Conservation (phyloP, 2,797 vertebrate genomes). For the Danio choprae region DNA sequence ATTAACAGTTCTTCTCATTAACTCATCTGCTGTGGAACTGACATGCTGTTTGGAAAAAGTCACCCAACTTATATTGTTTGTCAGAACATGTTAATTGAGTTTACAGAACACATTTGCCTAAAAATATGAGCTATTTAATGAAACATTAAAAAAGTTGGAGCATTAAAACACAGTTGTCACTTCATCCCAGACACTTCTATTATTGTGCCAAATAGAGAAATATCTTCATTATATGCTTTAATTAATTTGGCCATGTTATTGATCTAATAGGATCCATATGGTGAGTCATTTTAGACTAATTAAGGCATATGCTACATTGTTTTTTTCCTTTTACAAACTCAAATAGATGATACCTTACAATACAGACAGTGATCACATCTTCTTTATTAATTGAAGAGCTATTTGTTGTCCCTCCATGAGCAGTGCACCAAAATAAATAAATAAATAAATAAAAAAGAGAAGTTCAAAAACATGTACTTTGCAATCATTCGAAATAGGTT, state of each 20-base stretch:
- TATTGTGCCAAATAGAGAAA: neutral
- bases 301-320: neutral
- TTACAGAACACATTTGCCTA: neutral
- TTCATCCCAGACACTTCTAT: neutral
- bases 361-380: neutral
- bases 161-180: neutral
- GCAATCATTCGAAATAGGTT: neutral
- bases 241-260: neutral
- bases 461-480: conserved; percentile 1
- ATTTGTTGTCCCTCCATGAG: neutral
- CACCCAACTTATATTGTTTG: neutral
- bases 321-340: neutral
- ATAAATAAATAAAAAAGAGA: neutral
- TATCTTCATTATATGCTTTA: neutral
- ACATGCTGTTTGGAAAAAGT: neutral
- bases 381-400: neutral
- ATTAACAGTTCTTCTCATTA: conserved; percentile 9
- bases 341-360: neutral
- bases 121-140: conserved; percentile 20
- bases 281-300: neutral
- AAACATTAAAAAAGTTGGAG: neutral
- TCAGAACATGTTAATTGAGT: conserved; percentile 16
- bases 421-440: neutral
- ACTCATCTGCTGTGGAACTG: neutral
- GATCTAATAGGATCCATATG: neutral